Conservation (phyloP, 1,140 invertebrate genomes). For the Trachymyrmex septentrionalis region DNA sequence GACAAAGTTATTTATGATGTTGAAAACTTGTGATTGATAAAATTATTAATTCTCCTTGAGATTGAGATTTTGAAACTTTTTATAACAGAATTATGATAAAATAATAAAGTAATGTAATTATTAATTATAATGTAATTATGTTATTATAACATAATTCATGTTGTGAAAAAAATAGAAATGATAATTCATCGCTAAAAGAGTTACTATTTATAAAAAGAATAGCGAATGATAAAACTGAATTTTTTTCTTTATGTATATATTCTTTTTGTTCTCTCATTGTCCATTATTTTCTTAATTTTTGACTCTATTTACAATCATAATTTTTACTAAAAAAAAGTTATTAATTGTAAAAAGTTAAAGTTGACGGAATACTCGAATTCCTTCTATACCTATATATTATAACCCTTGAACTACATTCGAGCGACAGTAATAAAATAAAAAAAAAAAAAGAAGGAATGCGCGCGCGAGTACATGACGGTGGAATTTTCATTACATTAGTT, state of each 20-base stretch:
- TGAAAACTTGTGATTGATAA: background rate
- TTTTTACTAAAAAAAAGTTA: background rate
- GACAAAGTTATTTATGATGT: constrained; percentile 17
- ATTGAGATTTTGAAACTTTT: constrained; percentile 17
- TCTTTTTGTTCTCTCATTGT: background rate
- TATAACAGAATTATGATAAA: background rate
- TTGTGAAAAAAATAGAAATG: background rate
- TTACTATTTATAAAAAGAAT: background rate
- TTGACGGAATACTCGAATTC: background rate
- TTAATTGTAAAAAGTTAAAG: background rate
- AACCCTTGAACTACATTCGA: constrained; percentile 40
- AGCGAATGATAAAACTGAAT: background rate
- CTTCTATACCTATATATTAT: background rate
- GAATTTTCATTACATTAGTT: constrained; percentile 50
- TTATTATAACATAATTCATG: background rate
- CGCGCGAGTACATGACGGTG: background rate
- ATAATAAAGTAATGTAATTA: background rate
- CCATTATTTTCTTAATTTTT: background rate
- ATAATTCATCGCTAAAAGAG: background rate
- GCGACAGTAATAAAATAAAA: background rate
- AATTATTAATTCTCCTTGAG: background rate
- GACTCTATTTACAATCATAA: background rate
- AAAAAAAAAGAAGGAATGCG: background rate
- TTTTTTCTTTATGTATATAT: background rate
- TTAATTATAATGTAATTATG: background rate